Evolutionary conservation across 2,113 vertebrate genomes (phyloP), one percentile per base, ranked within the genome.

Genomic region (Burhinus oedicnemus): DNA sequence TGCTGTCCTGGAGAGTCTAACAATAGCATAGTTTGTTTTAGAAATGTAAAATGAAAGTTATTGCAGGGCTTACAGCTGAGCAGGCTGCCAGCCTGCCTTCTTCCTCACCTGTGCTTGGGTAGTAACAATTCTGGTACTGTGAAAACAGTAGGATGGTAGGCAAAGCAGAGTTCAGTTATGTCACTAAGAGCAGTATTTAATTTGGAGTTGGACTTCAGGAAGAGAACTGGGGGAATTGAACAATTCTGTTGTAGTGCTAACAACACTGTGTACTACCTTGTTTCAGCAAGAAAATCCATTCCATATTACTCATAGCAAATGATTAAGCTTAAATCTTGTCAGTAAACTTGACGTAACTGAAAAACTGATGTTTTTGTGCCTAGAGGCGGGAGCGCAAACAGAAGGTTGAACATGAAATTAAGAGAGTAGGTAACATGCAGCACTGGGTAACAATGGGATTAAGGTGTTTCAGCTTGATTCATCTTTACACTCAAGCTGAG

Each of bases 301-400:
- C 30, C 2, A 1, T 17, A 7, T 90, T 84, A 49, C 15, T 78
- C 5, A 2, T 27, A n/a, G 40, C 21, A 70, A 72, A 69, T 76
- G 9, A 61, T 61, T 36, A 65, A 74, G 17, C 9, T 87, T 69
- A 36, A 83, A 17, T 45, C 12, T 78, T 68, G 54, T 70, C 34
- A 25, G 22, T 91, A 15, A 72, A 55, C 27, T 68, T 83, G 66
- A 8, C 4, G 6, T 93, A 78, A 83, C 51, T 61, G 82, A 84
- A 57, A 83, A 74, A 57, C 77, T 32, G 45, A 30, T 96, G 8
- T 65, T 95, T 82, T 84, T 92, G 61, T 92, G 88, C 87, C 64
- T 97, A 99, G 99, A 99, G 90, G 96, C 98, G 98, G 84, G 97
- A 97, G 20, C 97, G 86, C 70, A 98, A 97, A 71, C 91, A 70